Base-by-base conservation (phyloP, 2,888 invertebrate species). In the Leptothorax acervorum region DNA sequence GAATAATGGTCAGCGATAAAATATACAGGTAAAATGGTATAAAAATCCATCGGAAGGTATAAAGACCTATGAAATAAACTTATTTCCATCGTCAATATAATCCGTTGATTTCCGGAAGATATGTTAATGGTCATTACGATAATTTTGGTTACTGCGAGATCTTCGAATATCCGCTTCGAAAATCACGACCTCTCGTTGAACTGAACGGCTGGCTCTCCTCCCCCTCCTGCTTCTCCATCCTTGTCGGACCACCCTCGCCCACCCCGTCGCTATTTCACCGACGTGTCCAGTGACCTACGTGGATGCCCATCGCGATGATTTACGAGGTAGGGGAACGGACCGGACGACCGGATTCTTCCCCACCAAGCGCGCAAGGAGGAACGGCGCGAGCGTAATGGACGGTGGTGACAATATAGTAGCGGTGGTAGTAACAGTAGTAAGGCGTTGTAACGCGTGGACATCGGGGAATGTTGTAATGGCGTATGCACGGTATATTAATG, bases 181-280 rank as follows among this genome's bases (percentile, higher is more conserved):
- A 81, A 85, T 86, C 76, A 75, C 85, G 78, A 83, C 51, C 85
- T 65, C 84, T 51, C 73, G 28, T 68, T 53, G 55, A 48, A 31
- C 79, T 86, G 48, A 74, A 11, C 87, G 51, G 35, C 28, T n/a
- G 18, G 18, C 82, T 81, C 73, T 75, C 81, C 28, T 85, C 68
- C 68, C 55, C 65, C 71, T 48, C 28, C 12, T 39, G 31, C 15
- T 51, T 18, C 28, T 6, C 60, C 78, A 48, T 65, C 66, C 70
- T 48, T 74, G 57, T 70, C 53, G 11, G 39, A 2, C 57, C 71
- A 35, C 48, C 51, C 60, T 45, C 71, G 18, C 8, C 8, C 48
- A 63, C 11, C 51, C 66, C 57, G 8, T 35, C 62, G 28, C 51
- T 81, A 74, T 81, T 73, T 51, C 73, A 12, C 60, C 73, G 39